phyloP scores from a whole-genome alignment of 2,888 invertebrate genomes.

The Geotrupes spiniger region DNA sequence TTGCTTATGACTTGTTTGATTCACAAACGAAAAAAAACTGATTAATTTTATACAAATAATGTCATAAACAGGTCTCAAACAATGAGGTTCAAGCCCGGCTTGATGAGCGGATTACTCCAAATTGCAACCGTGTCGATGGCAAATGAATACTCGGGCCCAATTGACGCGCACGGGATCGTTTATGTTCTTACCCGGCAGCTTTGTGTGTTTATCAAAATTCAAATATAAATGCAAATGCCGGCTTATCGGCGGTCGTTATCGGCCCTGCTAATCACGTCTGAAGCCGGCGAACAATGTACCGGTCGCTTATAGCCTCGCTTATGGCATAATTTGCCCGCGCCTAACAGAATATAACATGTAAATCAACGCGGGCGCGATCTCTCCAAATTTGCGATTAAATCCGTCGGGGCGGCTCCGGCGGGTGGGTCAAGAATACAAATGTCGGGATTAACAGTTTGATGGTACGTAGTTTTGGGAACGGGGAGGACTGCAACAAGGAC shows the following conservation, averaged over 20 bases:
- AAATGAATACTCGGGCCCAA: neutral
- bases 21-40: no score
- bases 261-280: constrained; percentile 9
- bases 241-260: constrained; percentile 31
- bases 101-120: no score
- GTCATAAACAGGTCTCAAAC: no score
- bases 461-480: no score
- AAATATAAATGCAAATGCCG: constrained; percentile 46
- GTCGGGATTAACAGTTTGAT: no score
- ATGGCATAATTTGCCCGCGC: constrained; percentile 15
- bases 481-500: no score
- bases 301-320: constrained; percentile 11
- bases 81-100: no score
- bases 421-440: no score
- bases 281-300: constrained; percentile 1
- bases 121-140: no score
- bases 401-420: no score
- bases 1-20: no score
- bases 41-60: no score
- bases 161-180: neutral
- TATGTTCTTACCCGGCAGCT: constrained; percentile 36
- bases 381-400: neutral
- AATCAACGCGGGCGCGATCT: constrained; percentile 3
- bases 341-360: constrained; percentile 17
- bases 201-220: constrained; percentile 45